Evolutionary conservation across 2,797 vertebrate species (phyloP), one percentile per base, ranked within the genome.

Genomic region (Mallotus villosus): DNA sequence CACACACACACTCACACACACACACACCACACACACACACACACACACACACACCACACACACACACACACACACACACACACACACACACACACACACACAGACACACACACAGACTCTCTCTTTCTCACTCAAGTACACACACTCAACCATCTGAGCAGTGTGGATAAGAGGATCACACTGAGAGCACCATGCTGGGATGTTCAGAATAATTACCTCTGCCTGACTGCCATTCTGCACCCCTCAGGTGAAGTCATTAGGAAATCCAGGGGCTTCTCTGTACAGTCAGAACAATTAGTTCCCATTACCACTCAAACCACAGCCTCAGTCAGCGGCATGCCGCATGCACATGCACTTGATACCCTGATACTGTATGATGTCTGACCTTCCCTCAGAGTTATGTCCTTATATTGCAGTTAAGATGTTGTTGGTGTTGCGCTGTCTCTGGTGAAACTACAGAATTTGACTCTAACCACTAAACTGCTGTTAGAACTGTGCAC

Each of bases 201-300:
- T 89, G 91, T 90, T 90, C 76, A 29, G 83, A 89, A 88, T 84
- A 84, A 92, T 91, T 90, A 89, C 85, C 83, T 87, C 75, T 75
- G 85, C 88, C 79, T 90, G 62, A 72, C 82, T 86, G 81, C 80
- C 85, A 77, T 81, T 87, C 84, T 64, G 84, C 85, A 86, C 82
- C 88, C 88, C 88, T 84, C 82, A 82, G 87, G 89, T 87, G 85
- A 89, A 87, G 85, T 86, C 87, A 88, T 91, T 90, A 91, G 86
- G 84, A 84, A 84, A 82, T 83, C 84, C 82, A 79, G 86, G 75
- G 82, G 85, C 82, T 81, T 82, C 79, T 78, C 84, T 64, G 34
- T 41, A 21, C 63, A 76, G 78, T 88, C 89, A 85, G 79, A 67
- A 29, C 53, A 77, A 88, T 89, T 86, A 86, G 87, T 89, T 82